Conservation (phyloP, 2,888 invertebrate genomes). For the Chirona hameri region DNA sequence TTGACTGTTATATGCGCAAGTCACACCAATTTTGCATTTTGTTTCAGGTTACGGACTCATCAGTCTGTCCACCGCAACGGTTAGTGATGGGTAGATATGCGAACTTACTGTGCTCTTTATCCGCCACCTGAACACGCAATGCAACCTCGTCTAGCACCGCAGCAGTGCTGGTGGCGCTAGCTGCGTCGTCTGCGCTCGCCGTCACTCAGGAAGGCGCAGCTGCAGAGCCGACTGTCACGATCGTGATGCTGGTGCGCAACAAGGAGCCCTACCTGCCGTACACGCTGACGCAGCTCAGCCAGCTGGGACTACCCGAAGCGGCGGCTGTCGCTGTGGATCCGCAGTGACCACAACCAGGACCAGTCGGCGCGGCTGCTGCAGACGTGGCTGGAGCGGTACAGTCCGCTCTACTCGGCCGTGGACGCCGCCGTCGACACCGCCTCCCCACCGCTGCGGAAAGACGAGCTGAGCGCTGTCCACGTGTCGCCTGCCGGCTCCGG, state of each 20-base stretch:
- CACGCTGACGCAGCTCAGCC: slow-evolving; percentile 73
- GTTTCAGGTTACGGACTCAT: too few species aligned
- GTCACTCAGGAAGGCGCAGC: neutral
- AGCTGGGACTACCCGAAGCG: slow-evolving; percentile 82
- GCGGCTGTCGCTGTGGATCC: slow-evolving; percentile 76
- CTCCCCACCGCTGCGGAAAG: slow-evolving; percentile 50
- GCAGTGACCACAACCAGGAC: slow-evolving; percentile 82
- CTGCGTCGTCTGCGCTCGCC: neutral
- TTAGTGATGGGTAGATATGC: too few species aligned
- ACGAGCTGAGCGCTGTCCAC: slow-evolving; percentile 51
- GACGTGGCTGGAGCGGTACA: slow-evolving; percentile 64
- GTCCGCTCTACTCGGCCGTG: slow-evolving; percentile 66
- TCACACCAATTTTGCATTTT: too few species aligned
- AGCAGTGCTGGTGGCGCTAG: neutral
- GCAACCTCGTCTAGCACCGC: too few species aligned
- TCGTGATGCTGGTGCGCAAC: slow-evolving; percentile 77
- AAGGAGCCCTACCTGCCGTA: slow-evolving; percentile 87
- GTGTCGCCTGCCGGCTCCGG: slow-evolving; percentile 45
- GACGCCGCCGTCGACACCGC: slow-evolving; percentile 56
- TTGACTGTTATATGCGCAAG: too few species aligned
- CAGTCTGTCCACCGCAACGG: too few species aligned
- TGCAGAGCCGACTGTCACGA: slow-evolving; percentile 66
- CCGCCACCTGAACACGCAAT: too few species aligned
- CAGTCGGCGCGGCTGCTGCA: slow-evolving; percentile 66
- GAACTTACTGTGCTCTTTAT: too few species aligned